Percentiles rank a stretch among this genome's conserved stretches.
phyloP scores from a whole-genome alignment of 37 sponge, comb jelly and placozoan genomes.

The Aphrocallistes beatrix region DNA sequence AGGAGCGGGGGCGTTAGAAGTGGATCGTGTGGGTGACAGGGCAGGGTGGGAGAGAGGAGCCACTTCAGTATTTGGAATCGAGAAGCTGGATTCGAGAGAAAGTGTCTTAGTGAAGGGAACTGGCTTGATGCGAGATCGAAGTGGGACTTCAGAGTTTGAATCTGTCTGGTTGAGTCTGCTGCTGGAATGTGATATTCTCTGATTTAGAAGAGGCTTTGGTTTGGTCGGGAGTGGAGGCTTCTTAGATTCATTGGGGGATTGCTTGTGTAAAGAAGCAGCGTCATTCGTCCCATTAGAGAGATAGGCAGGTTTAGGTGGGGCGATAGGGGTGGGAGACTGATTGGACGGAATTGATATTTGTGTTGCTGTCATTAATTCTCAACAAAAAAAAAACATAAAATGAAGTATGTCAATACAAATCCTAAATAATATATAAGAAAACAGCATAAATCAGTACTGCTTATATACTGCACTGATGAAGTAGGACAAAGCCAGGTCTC shows the following conservation, averaged over 20 bases:
- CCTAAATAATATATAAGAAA: too few relatives aligned
- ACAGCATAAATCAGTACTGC: too few relatives aligned
- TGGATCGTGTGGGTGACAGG: neutral
- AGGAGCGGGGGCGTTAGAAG: neutral
- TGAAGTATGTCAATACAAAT: too few relatives aligned
- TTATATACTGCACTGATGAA: too few relatives aligned
- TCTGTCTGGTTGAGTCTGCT: neutral
- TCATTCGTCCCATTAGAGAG: neutral
- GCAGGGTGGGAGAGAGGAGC: too few relatives aligned
- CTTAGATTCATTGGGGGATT: neutral
- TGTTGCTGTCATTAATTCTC: neutral
- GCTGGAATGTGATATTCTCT: neutral
- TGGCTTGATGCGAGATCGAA: neutral
- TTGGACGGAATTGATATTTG: neutral
- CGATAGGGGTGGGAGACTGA: neutral
- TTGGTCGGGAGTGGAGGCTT: neutral
- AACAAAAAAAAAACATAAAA: too few relatives aligned
- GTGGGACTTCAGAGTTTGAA: neutral
- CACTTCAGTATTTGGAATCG: neutral
- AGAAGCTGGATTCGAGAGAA: neutral
- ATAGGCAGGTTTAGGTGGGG: neutral
- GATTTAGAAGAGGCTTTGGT: neutral
- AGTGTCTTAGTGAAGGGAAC: neutral
- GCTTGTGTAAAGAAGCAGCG: neutral
- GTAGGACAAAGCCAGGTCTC: too few relatives aligned